A percentile compares a stretch with the other conserved stretches of the same genome.
phyloP scores from a whole-genome alignment of 2,113 vertebrate species.

The Pelvicachromis taeniatus region DNA sequence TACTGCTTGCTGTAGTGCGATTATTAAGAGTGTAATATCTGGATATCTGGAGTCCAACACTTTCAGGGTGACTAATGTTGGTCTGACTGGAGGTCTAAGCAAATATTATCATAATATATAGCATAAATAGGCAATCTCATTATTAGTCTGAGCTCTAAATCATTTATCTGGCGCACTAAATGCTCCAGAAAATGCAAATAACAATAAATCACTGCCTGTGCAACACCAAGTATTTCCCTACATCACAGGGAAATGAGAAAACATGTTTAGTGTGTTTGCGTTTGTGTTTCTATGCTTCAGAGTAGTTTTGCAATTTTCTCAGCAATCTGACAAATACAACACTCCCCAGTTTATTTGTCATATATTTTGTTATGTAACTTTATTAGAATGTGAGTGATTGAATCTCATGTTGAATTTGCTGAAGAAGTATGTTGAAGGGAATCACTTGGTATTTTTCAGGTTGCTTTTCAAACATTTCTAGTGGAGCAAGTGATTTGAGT shows the following conservation, averaged over 20 bases:
- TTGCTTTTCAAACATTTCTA: neutral
- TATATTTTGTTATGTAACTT: neutral
- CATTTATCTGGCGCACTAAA: neutral
- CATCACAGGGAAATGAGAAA: neutral
- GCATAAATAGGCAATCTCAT: neutral
- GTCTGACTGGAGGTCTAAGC: neutral
- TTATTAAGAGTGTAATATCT: neutral
- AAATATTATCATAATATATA: neutral
- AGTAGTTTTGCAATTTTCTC: neutral
- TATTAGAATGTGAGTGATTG: neutral
- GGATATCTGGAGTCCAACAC: neutral
- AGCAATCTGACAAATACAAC: neutral
- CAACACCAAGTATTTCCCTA: neutral
- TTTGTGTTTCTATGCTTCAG: neutral
- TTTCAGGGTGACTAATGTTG: neutral
- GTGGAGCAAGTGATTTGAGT: neutral
- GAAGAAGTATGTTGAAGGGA: neutral
- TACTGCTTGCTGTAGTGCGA: neutral
- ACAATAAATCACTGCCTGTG: neutral
- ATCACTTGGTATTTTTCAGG: neutral
- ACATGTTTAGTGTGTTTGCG: neutral
- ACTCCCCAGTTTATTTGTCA: neutral
- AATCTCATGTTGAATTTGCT: neutral
- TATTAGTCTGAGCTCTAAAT: neutral
- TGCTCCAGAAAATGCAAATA: neutral